Evolutionary conservation across 2,113 vertebrate genomes (phyloP).

Genomic region (Petrocephalus zakoni): DNA sequence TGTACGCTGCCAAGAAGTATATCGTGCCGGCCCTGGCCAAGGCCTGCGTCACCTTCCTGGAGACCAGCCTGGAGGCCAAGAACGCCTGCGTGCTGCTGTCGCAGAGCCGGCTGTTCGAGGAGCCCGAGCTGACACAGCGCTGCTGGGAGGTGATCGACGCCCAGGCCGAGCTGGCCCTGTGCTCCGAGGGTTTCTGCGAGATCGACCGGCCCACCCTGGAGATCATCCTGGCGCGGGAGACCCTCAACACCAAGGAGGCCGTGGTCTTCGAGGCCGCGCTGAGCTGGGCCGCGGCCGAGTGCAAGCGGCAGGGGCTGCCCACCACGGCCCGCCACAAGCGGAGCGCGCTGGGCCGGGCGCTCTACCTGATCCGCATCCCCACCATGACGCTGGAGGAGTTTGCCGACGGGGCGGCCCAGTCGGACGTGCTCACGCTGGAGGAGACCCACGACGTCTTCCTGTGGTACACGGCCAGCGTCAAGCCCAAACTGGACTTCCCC

Average conservation of each 20-base stretch:
- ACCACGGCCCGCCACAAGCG: conserved; percentile 73
- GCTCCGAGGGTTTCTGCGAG: conserved; percentile 86
- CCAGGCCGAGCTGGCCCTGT: conserved; percentile 83
- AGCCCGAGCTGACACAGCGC: conserved; percentile 84
- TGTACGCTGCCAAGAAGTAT: conserved; percentile 94
- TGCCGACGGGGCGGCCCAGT: conserved; percentile 82
- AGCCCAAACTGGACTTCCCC: conserved; percentile 79
- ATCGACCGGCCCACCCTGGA: conserved; percentile 84
- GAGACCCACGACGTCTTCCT: conserved; percentile 85
- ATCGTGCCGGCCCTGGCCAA: conserved; percentile 85
- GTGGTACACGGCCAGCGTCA: conserved; percentile 84
- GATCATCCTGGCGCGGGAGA: conserved; percentile 82
- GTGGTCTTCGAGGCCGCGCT: conserved; percentile 81
- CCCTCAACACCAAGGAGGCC: conserved; percentile 80
- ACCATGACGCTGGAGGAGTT: conserved; percentile 91
- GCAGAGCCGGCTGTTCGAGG: conserved; percentile 90
- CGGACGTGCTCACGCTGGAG: conserved; percentile 77
- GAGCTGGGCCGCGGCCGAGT: conserved; percentile 83
- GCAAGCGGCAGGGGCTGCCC: conserved; percentile 71
- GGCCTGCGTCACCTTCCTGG: conserved; percentile 86
- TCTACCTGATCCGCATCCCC: conserved; percentile 81
- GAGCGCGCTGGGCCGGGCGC: conserved; percentile 73
- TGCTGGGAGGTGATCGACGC: conserved; percentile 97
- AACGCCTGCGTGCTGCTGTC: conserved; percentile 90
- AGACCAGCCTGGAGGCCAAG: conserved; percentile 88